Evolutionary conservation across 2,888 invertebrate genomes (phyloP).

Genomic region (Hydropsyche betteni): DNA sequence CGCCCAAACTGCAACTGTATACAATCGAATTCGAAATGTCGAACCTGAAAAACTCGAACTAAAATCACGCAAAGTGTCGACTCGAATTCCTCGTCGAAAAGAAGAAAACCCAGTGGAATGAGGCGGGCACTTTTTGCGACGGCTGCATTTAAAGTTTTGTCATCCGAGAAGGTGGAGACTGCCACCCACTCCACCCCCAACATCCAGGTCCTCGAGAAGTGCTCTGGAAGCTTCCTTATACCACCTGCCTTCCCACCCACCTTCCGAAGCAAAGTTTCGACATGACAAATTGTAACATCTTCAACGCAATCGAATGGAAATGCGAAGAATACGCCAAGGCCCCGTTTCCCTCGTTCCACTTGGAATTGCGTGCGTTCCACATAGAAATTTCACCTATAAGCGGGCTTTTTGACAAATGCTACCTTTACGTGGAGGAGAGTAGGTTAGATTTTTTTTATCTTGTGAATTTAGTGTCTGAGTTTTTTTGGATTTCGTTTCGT

Average conservation of each 20-base stretch:
- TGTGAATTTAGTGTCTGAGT: too few relatives aligned
- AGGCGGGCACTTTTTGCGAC: slow-evolving; percentile 45
- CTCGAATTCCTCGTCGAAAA: not conserved
- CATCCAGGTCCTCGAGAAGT: not conserved
- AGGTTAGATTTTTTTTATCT: not conserved
- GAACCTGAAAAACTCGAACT: not conserved
- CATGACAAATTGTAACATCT: slow-evolving; percentile 52
- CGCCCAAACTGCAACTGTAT: too few relatives aligned
- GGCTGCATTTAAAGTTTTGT: slow-evolving; percentile 52
- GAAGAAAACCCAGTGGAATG: not conserved
- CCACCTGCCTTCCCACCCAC: slow-evolving; percentile 2
- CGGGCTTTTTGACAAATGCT: slow-evolving; percentile 20
- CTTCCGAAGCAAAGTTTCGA: slow-evolving; percentile 47
- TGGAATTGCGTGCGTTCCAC: not conserved
- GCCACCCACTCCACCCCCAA: not conserved
- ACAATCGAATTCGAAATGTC: too few relatives aligned
- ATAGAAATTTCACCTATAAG: slow-evolving; percentile 1
- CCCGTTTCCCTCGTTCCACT: not conserved
- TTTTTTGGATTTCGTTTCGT: too few relatives aligned
- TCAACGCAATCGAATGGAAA: slow-evolving; percentile 52
- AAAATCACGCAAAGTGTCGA: slow-evolving; percentile 15
- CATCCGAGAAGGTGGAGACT: slow-evolving; percentile 34
- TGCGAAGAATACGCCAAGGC: slow-evolving; percentile 23
- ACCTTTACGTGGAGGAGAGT: not conserved
- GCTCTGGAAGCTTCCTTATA: not conserved